A percentile compares a stretch with the other conserved stretches of the same genome.
phyloP scores from a whole-genome alignment of 2,113 vertebrate species.

The Oncorhynchus clarkii region DNA sequence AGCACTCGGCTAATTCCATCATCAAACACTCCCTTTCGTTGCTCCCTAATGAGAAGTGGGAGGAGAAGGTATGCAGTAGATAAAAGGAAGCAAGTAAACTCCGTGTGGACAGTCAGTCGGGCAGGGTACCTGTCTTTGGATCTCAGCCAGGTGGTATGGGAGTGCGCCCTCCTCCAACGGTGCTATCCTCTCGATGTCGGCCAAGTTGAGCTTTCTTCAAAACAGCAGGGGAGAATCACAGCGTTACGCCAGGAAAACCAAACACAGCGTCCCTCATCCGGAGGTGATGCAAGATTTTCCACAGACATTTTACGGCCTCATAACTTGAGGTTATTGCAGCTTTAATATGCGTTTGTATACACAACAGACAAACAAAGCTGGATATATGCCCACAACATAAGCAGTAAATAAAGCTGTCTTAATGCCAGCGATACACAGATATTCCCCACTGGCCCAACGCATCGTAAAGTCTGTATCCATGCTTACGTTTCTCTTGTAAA shows the following conservation, averaged over 20 bases:
- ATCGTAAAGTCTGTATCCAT: slow-evolving; percentile 58
- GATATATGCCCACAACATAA: slow-evolving; percentile 46
- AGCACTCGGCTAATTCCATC: slow-evolving; percentile 68
- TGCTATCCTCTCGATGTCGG: slow-evolving; percentile 93
- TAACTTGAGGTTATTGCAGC: slow-evolving; percentile 64
- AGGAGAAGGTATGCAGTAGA: slow-evolving; percentile 48
- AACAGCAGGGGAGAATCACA: slow-evolving; percentile 32
- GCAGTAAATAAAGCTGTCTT: slow-evolving; percentile 56
- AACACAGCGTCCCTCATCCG: slow-evolving; percentile 47
- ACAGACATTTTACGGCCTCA: slow-evolving; percentile 67
- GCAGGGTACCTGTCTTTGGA: slow-evolving; percentile 84
- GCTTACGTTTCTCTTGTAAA: slow-evolving; percentile 66
- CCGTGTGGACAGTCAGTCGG: slow-evolving; percentile 39
- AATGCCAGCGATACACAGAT: slow-evolving; percentile 36
- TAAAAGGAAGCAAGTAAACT: not conserved
- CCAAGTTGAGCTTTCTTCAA: slow-evolving; percentile 77
- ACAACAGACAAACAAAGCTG: slow-evolving; percentile 71
- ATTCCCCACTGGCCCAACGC: slow-evolving; percentile 47
- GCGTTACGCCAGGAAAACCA: slow-evolving; percentile 51
- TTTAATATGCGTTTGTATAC: slow-evolving; percentile 63
- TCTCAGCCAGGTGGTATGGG: slow-evolving; percentile 87
- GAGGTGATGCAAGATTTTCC: slow-evolving; percentile 77
- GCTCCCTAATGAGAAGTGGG: slow-evolving; percentile 52
- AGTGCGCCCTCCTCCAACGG: slow-evolving; percentile 90
- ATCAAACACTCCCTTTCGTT: slow-evolving; percentile 55